A percentile compares a stretch with the other conserved stretches of the same genome.
Conservation (phyloP, 2,113 vertebrate species). For the Furnarius figulus region DNA sequence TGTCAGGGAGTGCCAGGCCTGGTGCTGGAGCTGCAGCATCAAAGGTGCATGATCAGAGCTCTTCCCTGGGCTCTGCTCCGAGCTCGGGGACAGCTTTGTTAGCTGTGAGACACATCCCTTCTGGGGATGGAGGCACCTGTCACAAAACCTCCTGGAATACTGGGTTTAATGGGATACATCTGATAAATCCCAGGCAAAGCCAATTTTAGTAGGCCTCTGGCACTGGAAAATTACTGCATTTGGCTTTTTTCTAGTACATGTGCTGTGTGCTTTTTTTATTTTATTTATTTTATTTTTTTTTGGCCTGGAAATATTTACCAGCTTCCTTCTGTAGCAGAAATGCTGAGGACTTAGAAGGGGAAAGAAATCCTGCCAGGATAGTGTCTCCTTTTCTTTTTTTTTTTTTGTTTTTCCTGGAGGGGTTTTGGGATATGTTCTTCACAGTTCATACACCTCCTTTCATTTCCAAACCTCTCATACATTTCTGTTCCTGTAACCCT, state of each 20-base stretch:
- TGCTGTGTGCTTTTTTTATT: neutral
- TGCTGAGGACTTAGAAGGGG: neutral
- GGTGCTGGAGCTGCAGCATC: neutral
- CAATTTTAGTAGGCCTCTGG: neutral
- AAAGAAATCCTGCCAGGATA: neutral
- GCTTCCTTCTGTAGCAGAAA: neutral
- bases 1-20: neutral
- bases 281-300: neutral
- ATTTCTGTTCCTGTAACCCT: constrained; percentile 29
- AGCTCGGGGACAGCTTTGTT: neutral
- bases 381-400: neutral
- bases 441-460: constrained; percentile 31
- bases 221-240: neutral
- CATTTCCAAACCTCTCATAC: constrained; percentile 25
- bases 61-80: neutral
- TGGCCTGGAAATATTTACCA: constrained; percentile 2
- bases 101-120: neutral
- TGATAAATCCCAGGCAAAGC: neutral
- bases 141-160: neutral
- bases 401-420: neutral
- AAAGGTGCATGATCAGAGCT: neutral
- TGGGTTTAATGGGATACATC: neutral
- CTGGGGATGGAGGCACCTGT: neutral
- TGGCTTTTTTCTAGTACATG: neutral
- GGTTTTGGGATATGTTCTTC: constrained; percentile 16